Evolutionary conservation across 2,113 vertebrate genomes (phyloP).

Genomic region (Callospermophilus lateralis): DNA sequence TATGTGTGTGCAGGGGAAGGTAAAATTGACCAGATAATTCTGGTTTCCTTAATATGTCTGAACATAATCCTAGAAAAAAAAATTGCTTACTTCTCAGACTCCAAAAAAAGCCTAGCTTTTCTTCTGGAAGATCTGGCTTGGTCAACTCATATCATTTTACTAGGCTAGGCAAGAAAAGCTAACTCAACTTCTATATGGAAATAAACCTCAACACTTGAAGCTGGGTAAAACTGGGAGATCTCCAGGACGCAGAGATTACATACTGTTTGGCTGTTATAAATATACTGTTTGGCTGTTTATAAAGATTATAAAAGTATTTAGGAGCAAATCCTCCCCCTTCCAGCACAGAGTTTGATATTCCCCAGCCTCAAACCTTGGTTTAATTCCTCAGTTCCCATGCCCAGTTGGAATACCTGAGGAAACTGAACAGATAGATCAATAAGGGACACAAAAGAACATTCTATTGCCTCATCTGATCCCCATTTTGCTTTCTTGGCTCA

Average conservation of each 20-base stretch:
- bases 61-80: neutral
- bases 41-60: constrained; percentile 19
- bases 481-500: neutral
- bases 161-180: neutral
- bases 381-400: neutral
- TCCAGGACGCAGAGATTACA: neutral
- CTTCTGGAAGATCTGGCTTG: neutral
- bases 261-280: neutral
- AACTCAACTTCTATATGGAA: neutral
- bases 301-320: neutral
- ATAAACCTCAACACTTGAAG: neutral
- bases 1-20: no score
- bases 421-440: neutral
- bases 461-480: neutral
- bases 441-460: neutral
- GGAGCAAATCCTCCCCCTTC: neutral
- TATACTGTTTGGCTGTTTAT: neutral
- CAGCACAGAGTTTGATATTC: neutral
- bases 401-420: neutral
- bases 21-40: neutral
- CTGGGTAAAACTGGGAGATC: neutral
- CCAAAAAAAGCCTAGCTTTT: constrained; percentile 5
- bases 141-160: neutral
- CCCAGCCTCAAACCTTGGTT: neutral
- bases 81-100: neutral